A percentile compares a stretch with the other conserved stretches of the same genome.
phyloP scores from a whole-genome alignment of 2,113 vertebrate genomes.

The Turdus rufiventris region DNA sequence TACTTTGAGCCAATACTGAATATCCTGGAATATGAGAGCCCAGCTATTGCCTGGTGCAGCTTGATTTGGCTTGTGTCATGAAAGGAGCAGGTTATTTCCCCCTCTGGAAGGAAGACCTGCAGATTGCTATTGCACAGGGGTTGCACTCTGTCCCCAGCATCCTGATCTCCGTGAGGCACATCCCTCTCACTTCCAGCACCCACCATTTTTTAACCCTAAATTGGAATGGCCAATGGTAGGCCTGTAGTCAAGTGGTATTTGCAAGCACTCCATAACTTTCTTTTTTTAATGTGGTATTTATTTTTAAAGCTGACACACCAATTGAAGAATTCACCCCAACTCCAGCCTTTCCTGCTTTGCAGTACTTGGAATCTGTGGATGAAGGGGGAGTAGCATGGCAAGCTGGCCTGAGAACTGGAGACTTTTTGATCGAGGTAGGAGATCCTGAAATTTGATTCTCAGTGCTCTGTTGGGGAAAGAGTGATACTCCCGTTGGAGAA shows the following conservation, averaged over 20 bases:
- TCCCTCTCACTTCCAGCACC: not conserved
- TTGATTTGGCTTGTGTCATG: not conserved
- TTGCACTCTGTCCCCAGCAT: not conserved
- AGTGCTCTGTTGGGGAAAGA: not conserved
- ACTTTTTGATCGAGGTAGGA: slow-evolving; percentile 97
- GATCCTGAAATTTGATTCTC: not conserved
- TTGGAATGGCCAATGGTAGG: not conserved
- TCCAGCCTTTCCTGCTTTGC: slow-evolving; percentile 94
- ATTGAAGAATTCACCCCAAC: slow-evolving; percentile 98
- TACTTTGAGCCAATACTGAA: not conserved
- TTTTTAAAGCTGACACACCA: slow-evolving; percentile 89
- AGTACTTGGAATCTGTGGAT: slow-evolving; percentile 99
- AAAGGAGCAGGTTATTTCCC: not conserved
- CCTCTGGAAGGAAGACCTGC: not conserved
- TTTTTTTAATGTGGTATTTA: slow-evolving; percentile 33
- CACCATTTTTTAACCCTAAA: not conserved
- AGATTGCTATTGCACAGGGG: not conserved
- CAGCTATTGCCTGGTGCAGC: not conserved
- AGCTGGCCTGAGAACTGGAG: slow-evolving; percentile 92
- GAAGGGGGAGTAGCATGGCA: slow-evolving; percentile 98
- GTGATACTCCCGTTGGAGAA: not conserved
- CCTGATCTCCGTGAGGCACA: not conserved
- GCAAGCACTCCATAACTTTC: slow-evolving; percentile 24
- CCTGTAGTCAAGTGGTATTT: slow-evolving; percentile 29
- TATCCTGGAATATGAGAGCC: not conserved